Evolutionary conservation across 2,113 vertebrate genomes (phyloP).

Genomic region (Pteropus alecto): DNA sequence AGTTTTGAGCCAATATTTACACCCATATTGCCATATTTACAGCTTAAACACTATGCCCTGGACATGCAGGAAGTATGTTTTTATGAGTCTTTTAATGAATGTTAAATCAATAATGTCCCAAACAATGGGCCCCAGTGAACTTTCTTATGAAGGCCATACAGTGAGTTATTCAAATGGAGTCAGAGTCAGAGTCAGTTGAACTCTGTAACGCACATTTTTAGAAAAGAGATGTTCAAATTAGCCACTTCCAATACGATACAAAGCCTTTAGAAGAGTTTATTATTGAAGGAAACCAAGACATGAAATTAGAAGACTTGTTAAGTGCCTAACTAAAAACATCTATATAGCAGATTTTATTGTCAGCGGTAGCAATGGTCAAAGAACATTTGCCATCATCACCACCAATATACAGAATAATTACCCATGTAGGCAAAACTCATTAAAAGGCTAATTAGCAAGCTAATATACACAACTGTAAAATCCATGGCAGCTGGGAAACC

Average conservation of each 20-base stretch:
- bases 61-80: constrained; percentile 74
- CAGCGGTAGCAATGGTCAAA: background rate
- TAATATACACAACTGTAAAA: background rate
- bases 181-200: background rate
- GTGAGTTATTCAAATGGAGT: constrained; percentile 43
- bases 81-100: constrained; percentile 78
- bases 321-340: background rate
- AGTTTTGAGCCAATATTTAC: constrained; percentile 79
- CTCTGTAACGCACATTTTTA: background rate
- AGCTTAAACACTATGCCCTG: constrained; percentile 77
- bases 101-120: constrained; percentile 75
- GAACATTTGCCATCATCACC: background rate
- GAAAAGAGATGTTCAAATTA: background rate
- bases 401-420: background rate
- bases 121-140: constrained; percentile 75
- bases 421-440: constrained; percentile 20
- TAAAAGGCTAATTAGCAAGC: constrained; percentile 16
- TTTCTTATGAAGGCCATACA: constrained; percentile 57
- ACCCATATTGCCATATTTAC: constrained; percentile 77
- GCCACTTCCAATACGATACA: background rate
- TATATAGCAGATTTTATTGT: background rate
- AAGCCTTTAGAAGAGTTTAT: background rate
- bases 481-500: background rate
- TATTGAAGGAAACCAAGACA: background rate
- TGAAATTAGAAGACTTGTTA: background rate